These are phyloP conservation scores for Lathamus discolor DNA, from an alignment of 2,113 vertebrate species.

Conservation along the genomic window DNA sequence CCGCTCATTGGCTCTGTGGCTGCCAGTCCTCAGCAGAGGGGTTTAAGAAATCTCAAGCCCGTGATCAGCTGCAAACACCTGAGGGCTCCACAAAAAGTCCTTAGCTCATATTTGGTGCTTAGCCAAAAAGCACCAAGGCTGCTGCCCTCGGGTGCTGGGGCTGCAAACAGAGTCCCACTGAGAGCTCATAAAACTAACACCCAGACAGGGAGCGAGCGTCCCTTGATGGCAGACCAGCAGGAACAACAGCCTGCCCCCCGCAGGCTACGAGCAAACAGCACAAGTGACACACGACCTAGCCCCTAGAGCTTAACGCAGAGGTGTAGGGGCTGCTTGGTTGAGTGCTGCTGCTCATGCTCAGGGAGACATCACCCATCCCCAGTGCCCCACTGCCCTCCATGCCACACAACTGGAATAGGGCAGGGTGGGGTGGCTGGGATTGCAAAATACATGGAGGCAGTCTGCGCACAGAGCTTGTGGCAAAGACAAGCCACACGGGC, in stretches of 20 bases:
- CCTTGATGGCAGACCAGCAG: not conserved
- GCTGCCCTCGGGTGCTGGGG: not conserved
- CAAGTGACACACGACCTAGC: accelerated
- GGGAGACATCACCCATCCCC: not conserved
- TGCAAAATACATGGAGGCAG: not conserved
- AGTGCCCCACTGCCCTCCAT: not conserved
- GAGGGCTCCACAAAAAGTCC: not conserved
- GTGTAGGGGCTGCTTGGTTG: no score
- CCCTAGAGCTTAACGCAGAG: no score
- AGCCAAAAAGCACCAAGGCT: not conserved
- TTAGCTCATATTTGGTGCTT: not conserved
- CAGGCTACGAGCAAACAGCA: not conserved
- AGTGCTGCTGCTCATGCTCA: not conserved
- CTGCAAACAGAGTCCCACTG: not conserved
- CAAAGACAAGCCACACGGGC: not conserved
- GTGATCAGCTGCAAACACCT: not conserved
- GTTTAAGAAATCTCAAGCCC: not conserved
- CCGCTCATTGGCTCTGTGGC: not conserved
- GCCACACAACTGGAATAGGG: not conserved
- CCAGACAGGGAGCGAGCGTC: not conserved
- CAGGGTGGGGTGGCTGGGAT: no score
- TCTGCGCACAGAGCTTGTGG: not conserved
- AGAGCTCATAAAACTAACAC: not conserved
- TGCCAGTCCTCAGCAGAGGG: not conserved
- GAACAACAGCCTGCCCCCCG: not conserved